These are phyloP conservation scores for Scelioninae gen. 1 DNA, from an alignment of 2,888 invertebrate genomes.

Conservation along the genomic window DNA sequence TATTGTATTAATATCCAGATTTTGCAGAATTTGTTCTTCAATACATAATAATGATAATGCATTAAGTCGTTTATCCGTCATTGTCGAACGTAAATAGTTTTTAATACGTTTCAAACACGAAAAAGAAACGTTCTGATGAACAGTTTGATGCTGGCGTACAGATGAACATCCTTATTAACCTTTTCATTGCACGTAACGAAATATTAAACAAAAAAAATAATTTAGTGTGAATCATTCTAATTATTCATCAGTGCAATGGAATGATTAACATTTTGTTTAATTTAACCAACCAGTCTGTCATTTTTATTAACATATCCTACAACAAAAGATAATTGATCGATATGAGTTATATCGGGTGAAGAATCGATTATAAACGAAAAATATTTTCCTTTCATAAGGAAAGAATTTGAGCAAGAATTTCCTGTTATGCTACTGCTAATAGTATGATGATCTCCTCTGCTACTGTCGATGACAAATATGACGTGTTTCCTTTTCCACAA, in stretches of 20 bases:
- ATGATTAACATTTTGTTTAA: too few relatives aligned
- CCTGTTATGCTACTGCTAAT: constrained; percentile 20
- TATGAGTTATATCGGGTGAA: constrained; percentile 34
- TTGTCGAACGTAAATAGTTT: constrained; percentile 11
- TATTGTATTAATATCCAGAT: background rate
- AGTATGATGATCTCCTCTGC: constrained; percentile 26
- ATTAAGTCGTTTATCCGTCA: background rate
- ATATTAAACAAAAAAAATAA: too few relatives aligned
- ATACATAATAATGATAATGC: background rate
- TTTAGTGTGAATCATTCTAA: too few relatives aligned
- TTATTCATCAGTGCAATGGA: too few relatives aligned
- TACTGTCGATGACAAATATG: constrained; percentile 40
- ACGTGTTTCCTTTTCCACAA: constrained; percentile 33
- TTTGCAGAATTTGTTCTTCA: background rate
- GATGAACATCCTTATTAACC: constrained; percentile 14
- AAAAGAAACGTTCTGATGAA: constrained; percentile 41
- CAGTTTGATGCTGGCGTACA: constrained; percentile 37
- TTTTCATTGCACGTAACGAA: too few relatives aligned
- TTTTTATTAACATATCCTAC: constrained; percentile 15
- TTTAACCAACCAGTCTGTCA: too few relatives aligned
- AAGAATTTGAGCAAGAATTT: constrained; percentile 28
- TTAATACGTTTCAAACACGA: constrained; percentile 49
- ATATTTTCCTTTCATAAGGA: constrained; percentile 23
- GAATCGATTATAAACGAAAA: constrained; percentile 43
- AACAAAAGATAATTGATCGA: constrained; percentile 36